Conservation (phyloP, 2,888 invertebrate species). For the Ichneumon xanthorius region DNA sequence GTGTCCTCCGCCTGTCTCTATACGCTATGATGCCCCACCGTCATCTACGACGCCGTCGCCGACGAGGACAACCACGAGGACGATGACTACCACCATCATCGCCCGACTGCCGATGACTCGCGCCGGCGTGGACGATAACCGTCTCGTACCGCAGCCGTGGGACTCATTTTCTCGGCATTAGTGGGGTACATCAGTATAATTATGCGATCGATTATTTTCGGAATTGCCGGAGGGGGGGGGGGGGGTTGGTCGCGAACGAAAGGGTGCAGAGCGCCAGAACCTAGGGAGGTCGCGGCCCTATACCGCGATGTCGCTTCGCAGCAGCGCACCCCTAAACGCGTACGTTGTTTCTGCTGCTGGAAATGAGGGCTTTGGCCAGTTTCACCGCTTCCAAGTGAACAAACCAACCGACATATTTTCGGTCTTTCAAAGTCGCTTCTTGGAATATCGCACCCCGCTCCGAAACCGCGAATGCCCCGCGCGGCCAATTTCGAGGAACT, state of each 20-base stretch:
- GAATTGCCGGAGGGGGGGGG: neutral
- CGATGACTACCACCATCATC: slow-evolving; percentile 63
- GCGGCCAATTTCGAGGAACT: neutral
- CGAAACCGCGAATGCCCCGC: too few species aligned
- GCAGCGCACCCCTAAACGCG: too few species aligned
- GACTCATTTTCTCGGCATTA: slow-evolving; percentile 78
- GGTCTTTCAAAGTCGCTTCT: neutral
- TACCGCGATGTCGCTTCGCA: too few species aligned
- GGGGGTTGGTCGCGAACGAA: slow-evolving; percentile 12
- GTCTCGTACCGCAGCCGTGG: slow-evolving; percentile 56
- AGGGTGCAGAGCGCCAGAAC: neutral
- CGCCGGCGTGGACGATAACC: slow-evolving; percentile 55
- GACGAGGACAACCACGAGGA: slow-evolving; percentile 59
- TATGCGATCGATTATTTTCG: slow-evolving; percentile 81
- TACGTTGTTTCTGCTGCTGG: neutral
- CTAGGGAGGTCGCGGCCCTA: too few species aligned
- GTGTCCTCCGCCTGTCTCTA: slow-evolving; percentile 76
- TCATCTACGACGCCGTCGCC: slow-evolving; percentile 46
- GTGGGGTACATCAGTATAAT: slow-evolving; percentile 81
- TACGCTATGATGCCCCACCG: slow-evolving; percentile 65
- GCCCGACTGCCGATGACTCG: slow-evolving; percentile 36
- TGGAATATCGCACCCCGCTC: too few species aligned
- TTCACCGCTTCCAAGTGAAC: neutral
- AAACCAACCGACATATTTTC: neutral
- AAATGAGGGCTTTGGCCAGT: slow-evolving; percentile 3